Conservation (phyloP, 2,113 vertebrate species). For the Phalacrocorax brasilianus region DNA sequence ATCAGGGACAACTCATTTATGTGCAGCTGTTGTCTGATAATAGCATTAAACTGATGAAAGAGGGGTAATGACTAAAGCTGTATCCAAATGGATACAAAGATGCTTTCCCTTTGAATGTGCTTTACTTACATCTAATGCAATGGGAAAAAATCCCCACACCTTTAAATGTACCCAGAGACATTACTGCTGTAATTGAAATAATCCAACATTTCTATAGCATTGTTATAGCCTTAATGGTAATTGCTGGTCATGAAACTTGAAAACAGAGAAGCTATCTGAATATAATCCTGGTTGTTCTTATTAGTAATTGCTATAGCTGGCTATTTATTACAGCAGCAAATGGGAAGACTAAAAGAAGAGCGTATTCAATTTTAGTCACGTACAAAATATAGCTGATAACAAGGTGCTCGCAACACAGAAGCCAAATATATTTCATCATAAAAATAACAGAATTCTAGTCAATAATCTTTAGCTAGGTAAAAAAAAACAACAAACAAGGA, state of each 20-base stretch:
- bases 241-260: constrained; percentile 36
- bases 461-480: neutral
- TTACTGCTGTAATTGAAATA: constrained; percentile 48
- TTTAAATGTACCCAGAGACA: constrained; percentile 18
- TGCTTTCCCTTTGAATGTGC: neutral
- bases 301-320: constrained; percentile 32
- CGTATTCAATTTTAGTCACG: neutral
- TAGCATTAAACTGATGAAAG: neutral
- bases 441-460: neutral
- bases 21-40: neutral
- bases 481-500: neutral
- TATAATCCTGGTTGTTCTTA: constrained; percentile 18
- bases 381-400: neutral
- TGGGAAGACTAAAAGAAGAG: neutral
- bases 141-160: neutral
- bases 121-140: constrained; percentile 14
- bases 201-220: constrained; percentile 32
- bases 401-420: neutral
- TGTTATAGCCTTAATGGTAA: constrained; percentile 44
- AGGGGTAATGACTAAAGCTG: neutral
- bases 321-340: constrained; percentile 41
- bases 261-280: constrained; percentile 26
- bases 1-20: neutral
- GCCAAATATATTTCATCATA: neutral
- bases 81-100: neutral